These are phyloP conservation scores for Leuciscus waleckii DNA, from an alignment of 2,797 vertebrate genomes.

Conservation along the genomic window DNA sequence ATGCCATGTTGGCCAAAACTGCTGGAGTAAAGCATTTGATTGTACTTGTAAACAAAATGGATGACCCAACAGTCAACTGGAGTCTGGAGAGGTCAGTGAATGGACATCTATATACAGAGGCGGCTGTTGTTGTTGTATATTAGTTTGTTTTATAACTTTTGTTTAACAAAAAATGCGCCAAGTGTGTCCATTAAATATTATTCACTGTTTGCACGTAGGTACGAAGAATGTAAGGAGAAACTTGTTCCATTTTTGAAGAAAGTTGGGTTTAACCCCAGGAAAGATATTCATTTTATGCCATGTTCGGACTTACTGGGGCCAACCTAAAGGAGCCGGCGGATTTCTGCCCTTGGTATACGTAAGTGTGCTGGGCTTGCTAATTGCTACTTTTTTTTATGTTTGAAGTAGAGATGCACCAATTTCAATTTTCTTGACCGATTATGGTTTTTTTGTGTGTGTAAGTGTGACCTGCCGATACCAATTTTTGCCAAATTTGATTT, in stretches of 20 bases:
- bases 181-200: background rate
- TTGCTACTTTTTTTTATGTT: too few species aligned
- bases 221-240: conserved; percentile 99
- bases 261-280: conserved; percentile 98
- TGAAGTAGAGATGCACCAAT: too few species aligned
- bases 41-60: conserved; percentile 98
- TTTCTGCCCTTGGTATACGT: conserved; percentile 96
- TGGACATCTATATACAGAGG: background rate
- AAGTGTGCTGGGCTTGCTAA: conserved; percentile 64
- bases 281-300: conserved; percentile 99
- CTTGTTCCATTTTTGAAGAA: conserved; percentile 98
- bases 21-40: conserved; percentile 97
- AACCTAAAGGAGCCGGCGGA: conserved; percentile 95
- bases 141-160: background rate
- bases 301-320: conserved; percentile 95
- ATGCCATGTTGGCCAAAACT: conserved; percentile 98
- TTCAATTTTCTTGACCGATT: too few species aligned
- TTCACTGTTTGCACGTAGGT: conserved; percentile 68
- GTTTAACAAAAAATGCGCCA: background rate
- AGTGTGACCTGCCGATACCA: too few species aligned
- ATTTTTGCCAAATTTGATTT: too few species aligned
- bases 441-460: too few species aligned
- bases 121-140: background rate
- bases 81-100: conserved; percentile 90
- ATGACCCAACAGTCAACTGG: conserved; percentile 98